A percentile compares a stretch with the other conserved stretches of the same genome.
Conservation (phyloP, 1,140 invertebrate species). For the Cylas formicarius region DNA sequence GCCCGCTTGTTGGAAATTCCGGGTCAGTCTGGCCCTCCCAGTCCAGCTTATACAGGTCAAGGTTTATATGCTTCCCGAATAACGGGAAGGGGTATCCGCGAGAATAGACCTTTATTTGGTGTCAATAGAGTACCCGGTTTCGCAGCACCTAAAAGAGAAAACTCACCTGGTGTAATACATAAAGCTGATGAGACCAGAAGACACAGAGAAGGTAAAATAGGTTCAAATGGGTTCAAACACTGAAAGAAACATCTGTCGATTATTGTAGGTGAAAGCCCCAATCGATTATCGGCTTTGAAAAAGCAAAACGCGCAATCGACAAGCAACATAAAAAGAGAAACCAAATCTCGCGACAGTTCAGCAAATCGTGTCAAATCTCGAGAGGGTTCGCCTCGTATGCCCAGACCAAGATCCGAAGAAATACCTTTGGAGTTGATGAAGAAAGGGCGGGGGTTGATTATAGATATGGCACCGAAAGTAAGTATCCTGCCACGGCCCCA, state of each 20-base stretch:
- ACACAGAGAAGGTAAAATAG: conserved; percentile 23
- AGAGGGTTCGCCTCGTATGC: conserved; percentile 63
- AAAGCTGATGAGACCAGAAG: conserved; percentile 31
- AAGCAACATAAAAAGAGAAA: conserved; percentile 23
- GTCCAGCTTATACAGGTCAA: conserved; percentile 39
- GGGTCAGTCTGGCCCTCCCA: conserved; percentile 51
- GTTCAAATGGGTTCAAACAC: conserved; percentile 3
- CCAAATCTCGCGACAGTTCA: conserved; percentile 36
- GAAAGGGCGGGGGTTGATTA: conserved; percentile 39
- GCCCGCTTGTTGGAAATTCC: conserved; percentile 82
- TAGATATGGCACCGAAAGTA: conserved; percentile 42
- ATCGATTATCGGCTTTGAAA: conserved; percentile 21
- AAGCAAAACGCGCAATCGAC: conserved; percentile 22
- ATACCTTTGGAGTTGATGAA: conserved; percentile 67
- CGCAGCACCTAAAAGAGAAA: conserved; percentile 55
- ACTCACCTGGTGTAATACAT: conserved; percentile 35
- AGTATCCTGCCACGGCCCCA: conserved; percentile 38
- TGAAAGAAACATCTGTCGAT: conserved; percentile 6
- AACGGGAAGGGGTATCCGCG: conserved; percentile 46
- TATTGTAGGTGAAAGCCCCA: conserved; percentile 31
- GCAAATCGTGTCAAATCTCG: conserved; percentile 49
- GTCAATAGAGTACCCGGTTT: conserved; percentile 60
- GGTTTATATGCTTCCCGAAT: conserved; percentile 37
- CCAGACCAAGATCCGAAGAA: conserved; percentile 69
- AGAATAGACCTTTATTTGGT: conserved; percentile 54